Evolutionary conservation across 2,113 vertebrate genomes (phyloP).

Genomic region (Salminus brasiliensis): DNA sequence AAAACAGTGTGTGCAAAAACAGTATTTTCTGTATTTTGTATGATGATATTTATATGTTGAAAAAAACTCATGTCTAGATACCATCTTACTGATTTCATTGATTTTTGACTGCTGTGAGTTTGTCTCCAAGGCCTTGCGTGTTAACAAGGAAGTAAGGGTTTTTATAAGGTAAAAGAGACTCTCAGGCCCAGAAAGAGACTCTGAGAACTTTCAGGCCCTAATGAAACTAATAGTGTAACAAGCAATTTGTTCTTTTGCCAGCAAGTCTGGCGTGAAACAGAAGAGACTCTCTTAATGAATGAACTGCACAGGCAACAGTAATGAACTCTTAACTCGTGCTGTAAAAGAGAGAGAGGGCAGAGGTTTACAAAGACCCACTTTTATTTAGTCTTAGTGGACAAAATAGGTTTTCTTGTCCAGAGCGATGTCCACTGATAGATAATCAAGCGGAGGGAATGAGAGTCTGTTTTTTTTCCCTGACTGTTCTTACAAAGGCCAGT

Average conservation of each 20-base stretch:
- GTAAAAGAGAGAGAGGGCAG: conserved; percentile 60
- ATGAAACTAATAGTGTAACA: conserved; percentile 68
- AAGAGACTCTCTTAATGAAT: conserved; percentile 69
- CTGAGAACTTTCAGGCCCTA: conserved; percentile 56
- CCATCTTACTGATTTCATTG: conserved; percentile 11
- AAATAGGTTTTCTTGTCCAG: conserved; percentile 19
- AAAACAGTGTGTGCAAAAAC: too few relatives aligned
- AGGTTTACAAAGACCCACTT: conserved; percentile 70
- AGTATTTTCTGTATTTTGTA: background rate
- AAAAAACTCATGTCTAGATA: background rate
- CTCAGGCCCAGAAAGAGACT: too few relatives aligned
- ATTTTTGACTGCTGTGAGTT: conserved; percentile 8
- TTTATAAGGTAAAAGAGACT: conserved; percentile 16
- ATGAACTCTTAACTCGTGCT: conserved; percentile 69
- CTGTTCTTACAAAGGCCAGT: conserved; percentile 5
- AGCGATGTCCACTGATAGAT: background rate
- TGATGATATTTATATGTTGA: background rate
- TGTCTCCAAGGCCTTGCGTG: background rate
- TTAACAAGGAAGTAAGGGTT: conserved; percentile 50
- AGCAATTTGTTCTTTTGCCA: conserved; percentile 69
- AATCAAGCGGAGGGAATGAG: conserved; percentile 19
- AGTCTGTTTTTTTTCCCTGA: background rate
- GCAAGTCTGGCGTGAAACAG: conserved; percentile 66
- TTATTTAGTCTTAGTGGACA: conserved; percentile 57
- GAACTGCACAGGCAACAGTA: conserved; percentile 65